phyloP scores from a whole-genome alignment of 2,888 invertebrate species.

The Gymnoscelis rufifasciata region DNA sequence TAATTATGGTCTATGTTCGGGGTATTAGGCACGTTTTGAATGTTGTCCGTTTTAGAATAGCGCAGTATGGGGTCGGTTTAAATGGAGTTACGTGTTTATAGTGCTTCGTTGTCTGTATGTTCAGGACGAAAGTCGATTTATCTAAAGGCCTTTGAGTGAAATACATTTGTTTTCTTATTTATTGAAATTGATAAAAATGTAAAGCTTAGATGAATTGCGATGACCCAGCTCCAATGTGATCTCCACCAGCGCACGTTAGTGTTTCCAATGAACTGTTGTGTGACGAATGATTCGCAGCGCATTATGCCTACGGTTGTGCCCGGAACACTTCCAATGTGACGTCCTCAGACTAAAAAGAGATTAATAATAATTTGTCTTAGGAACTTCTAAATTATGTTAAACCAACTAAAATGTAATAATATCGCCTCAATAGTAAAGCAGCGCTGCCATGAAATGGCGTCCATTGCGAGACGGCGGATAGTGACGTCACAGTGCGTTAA shows the following conservation, averaged over 20 bases:
- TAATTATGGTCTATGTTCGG: too few relatives aligned
- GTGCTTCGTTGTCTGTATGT: background rate
- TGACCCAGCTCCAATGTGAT: conserved; percentile 7
- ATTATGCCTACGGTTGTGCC: conserved; percentile 4
- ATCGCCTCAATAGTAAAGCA: conserved; percentile 5
- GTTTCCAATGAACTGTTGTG: conserved; percentile 10
- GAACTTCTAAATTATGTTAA: conserved; percentile 12
- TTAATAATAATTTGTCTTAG: conserved; percentile 8
- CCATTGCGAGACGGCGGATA: conserved; percentile 24
- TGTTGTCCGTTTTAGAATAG: too few relatives aligned
- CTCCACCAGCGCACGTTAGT: conserved; percentile 6
- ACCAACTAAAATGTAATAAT: conserved; percentile 13
- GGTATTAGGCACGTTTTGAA: too few relatives aligned
- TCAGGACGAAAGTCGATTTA: background rate
- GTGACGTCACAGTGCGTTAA: conserved; percentile 9
- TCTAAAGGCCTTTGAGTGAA: background rate
- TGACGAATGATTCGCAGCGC: background rate
- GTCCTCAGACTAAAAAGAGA: conserved; percentile 1
- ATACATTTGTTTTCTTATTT: conserved; percentile 2
- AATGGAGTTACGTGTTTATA: background rate
- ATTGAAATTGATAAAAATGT: background rate
- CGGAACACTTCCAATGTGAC: conserved; percentile 2
- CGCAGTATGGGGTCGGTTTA: too few relatives aligned
- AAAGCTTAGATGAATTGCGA: background rate
- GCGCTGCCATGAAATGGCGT: conserved; percentile 26